Evolutionary conservation across 2,797 vertebrate species (phyloP).

Genomic region (Acipenser transmontanus): DNA sequence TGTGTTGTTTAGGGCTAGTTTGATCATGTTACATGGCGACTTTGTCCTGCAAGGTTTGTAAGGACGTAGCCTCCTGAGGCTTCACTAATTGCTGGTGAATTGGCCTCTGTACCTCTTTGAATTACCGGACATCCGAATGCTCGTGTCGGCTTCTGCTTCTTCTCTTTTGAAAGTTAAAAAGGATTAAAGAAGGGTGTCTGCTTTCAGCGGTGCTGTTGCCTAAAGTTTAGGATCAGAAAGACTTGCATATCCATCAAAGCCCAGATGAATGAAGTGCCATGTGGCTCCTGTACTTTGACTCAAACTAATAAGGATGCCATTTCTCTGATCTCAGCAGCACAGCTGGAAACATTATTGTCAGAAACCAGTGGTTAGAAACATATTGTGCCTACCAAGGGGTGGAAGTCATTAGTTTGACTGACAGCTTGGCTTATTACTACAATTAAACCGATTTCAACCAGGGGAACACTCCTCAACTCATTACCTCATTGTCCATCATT

Average conservation of each 20-base stretch:
- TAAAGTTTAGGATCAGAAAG: neutral
- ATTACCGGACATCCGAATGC: constrained; percentile 13
- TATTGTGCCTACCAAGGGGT: constrained; percentile 46
- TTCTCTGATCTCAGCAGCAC: constrained; percentile 38
- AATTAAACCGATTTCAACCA: constrained; percentile 14
- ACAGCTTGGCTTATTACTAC: constrained; percentile 40
- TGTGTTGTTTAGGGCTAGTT: no score
- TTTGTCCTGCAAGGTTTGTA: no score
- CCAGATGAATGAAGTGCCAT: constrained; percentile 19
- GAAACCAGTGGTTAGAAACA: constrained; percentile 40
- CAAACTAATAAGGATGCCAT: constrained; percentile 34
- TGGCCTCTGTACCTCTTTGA: neutral
- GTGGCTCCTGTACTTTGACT: constrained; percentile 27
- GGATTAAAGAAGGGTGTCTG: constrained; percentile 5
- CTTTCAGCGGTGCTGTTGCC: neutral
- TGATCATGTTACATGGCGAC: no score
- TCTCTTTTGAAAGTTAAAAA: constrained; percentile 5
- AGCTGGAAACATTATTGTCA: constrained; percentile 37
- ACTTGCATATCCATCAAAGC: constrained; percentile 22
- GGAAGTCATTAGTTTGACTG: constrained; percentile 56
- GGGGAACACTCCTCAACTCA: constrained; percentile 12
- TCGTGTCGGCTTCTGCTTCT: constrained; percentile 1
- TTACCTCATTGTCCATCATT: neutral
- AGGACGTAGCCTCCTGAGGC: neutral
- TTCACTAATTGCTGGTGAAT: neutral